Evolutionary conservation across 1,140 invertebrate genomes (phyloP).

Genomic region (Andrena cerasifolii): DNA sequence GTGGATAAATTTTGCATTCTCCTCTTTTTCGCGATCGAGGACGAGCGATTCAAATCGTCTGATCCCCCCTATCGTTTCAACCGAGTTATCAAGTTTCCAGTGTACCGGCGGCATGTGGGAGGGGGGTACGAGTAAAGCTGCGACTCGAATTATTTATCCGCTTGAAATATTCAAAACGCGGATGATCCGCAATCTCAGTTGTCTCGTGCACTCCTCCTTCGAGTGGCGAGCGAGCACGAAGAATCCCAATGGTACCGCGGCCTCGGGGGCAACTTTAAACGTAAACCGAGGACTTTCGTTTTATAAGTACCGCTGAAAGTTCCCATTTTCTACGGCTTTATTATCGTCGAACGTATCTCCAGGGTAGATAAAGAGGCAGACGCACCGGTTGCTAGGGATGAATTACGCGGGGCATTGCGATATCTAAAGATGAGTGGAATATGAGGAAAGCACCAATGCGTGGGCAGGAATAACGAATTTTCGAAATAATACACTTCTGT

Average conservation of each 20-base stretch:
- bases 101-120: not conserved
- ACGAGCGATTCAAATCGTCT: constrained; percentile 8
- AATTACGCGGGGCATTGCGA: too few relatives aligned
- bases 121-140: not conserved
- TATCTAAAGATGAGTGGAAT: too few relatives aligned
- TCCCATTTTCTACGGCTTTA: not conserved
- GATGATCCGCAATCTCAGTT: constrained; percentile 29
- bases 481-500: too few relatives aligned
- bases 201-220: not conserved
- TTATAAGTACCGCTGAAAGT: not conserved
- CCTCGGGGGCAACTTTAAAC: not conserved
- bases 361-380: too few relatives aligned
- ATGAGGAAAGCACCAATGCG: too few relatives aligned
- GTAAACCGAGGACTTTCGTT: not conserved
- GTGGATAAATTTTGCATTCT: constrained; percentile 25
- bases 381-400: too few relatives aligned
- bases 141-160: constrained; percentile 36
- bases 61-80: constrained; percentile 33
- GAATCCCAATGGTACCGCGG: not conserved
- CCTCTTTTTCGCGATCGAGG: not conserved
- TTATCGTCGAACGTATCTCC: not conserved
- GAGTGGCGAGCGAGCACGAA: not conserved
- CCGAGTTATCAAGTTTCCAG: constrained; percentile 14
- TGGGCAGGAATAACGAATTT: too few relatives aligned
- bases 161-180: constrained; percentile 32